Evolutionary conservation across 30 jellyfish, hydroid and myxozoan species (phyloP).

Genomic region (Aurelia aurita complex sp. Pacific): DNA sequence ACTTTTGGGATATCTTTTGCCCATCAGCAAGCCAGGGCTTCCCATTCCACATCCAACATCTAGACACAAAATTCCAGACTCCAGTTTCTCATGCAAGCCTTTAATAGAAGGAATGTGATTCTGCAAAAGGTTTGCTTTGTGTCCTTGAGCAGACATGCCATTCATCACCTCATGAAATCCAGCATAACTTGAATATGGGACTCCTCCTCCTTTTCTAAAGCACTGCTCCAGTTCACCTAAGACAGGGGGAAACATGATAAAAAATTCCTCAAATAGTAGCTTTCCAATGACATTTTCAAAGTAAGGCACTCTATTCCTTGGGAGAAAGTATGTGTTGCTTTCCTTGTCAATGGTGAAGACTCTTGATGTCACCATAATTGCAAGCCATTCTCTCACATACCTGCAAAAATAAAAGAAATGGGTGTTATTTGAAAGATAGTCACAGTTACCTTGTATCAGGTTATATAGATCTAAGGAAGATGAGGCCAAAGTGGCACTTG

Average conservation of each 20-base stretch:
- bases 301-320: slow-evolving; percentile 4
- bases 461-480: too few species aligned
- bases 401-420: slow-evolving; percentile 6
- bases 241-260: slow-evolving; percentile 18
- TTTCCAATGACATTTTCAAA: slow-evolving; percentile 4
- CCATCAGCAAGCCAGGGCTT: slow-evolving; percentile 32
- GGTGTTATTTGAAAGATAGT: not conserved
- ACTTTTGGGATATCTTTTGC: slow-evolving; percentile 44
- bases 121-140: slow-evolving; percentile 11
- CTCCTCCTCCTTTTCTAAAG: slow-evolving; percentile 60
- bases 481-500: not conserved
- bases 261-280: slow-evolving; percentile 9
- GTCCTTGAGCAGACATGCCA: slow-evolving; percentile 33
- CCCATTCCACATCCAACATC: slow-evolving; percentile 70
- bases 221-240: slow-evolving; percentile 24
- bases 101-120: slow-evolving; percentile 34
- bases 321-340: slow-evolving; percentile 32
- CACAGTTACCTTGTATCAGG: not conserved
- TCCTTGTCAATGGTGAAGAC: slow-evolving; percentile 31
- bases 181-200: slow-evolving; percentile 33
- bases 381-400: slow-evolving; percentile 79
- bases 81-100: slow-evolving; percentile 41
- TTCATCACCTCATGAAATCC: slow-evolving; percentile 45
- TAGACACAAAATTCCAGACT: slow-evolving; percentile 33
- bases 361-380: slow-evolving; percentile 20